phyloP scores from a whole-genome alignment of 2,113 vertebrate genomes.

The Ariopsis seemanni region DNA sequence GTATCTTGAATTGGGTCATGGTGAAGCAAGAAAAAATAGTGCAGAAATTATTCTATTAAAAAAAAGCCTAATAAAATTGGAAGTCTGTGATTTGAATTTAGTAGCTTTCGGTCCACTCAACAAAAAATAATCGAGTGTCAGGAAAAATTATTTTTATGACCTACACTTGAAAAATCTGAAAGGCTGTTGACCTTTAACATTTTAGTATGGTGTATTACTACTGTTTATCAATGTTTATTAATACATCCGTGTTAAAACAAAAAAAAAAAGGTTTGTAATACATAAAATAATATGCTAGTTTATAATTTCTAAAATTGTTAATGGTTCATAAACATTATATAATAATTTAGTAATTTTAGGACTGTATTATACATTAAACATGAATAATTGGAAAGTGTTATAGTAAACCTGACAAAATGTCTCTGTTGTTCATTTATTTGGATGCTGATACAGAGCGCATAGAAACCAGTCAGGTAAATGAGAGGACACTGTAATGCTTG shows the following conservation, averaged over 20 bases:
- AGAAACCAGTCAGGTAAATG: slow-evolving; percentile 9
- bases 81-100: no score
- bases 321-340: not conserved
- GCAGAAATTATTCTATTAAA: no score
- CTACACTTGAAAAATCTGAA: no score
- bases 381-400: not conserved
- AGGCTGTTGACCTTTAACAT: not conserved
- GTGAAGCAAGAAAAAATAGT: no score
- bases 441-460: not conserved
- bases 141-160: no score
- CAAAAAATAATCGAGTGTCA: no score
- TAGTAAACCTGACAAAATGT: not conserved
- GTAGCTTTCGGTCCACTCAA: no score
- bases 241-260: not conserved
- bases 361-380: not conserved
- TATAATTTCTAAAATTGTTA: not conserved
- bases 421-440: not conserved
- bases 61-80: no score
- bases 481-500: slow-evolving; percentile 13
- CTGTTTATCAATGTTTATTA: not conserved
- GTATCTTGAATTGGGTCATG: no score
- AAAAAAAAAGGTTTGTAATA: not conserved
- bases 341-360: not conserved
- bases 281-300: not conserved
- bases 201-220: not conserved